Evolutionary conservation across 1,140 invertebrate genomes (phyloP).

Genomic region (Medauroidea extradentata): DNA sequence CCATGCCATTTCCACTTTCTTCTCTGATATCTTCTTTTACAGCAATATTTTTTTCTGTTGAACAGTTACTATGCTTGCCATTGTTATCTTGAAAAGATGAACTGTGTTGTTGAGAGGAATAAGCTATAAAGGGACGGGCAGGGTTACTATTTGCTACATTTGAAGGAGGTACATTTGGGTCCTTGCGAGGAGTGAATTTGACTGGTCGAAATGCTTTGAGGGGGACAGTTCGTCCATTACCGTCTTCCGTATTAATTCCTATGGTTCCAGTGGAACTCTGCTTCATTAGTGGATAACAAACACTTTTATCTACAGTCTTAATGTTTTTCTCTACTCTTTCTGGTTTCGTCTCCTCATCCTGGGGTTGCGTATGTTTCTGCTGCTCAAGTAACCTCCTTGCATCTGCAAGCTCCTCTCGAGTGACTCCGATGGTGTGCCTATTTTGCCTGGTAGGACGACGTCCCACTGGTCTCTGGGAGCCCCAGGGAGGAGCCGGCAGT

Average conservation of each 20-base stretch:
- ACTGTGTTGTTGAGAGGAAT: no score
- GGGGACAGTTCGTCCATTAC: slow-evolving; percentile 1
- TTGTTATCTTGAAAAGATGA: no score
- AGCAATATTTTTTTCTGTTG: not conserved
- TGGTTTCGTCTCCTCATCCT: not conserved
- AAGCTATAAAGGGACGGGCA: no score
- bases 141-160: no score
- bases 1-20: not conserved
- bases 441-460: slow-evolving; percentile 46
- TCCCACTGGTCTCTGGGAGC: slow-evolving; percentile 7
- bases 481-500: slow-evolving; percentile 29
- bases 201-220: slow-evolving; percentile 19
- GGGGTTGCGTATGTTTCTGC: not conserved
- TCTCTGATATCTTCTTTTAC: not conserved
- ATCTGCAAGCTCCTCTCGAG: slow-evolving; percentile 67
- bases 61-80: no score
- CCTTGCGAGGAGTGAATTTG: slow-evolving; percentile 10
- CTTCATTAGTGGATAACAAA: slow-evolving; percentile 5
- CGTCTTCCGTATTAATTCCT: no score
- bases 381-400: slow-evolving; percentile 68
- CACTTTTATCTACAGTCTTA: slow-evolving; percentile 10
- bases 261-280: no score
- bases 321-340: slow-evolving; percentile 12
- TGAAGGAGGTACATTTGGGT: no score
- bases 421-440: slow-evolving; percentile 76